Evolutionary conservation across 2,113 vertebrate genomes (phyloP), one percentile per base, ranked within the genome.

Genomic region (Seriola rivoliana): DNA sequence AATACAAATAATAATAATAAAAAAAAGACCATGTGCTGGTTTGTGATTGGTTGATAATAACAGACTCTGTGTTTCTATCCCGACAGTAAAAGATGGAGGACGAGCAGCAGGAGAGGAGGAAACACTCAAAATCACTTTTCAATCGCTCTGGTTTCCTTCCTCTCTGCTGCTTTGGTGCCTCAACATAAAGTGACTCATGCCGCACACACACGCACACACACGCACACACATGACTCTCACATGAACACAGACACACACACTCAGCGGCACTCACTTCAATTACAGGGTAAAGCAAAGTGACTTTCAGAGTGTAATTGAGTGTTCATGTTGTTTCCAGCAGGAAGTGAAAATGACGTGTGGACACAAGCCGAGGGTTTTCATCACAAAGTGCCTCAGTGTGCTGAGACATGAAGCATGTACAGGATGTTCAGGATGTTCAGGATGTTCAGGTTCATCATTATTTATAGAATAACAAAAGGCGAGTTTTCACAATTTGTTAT

Each of bases 101-200:
- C 8, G 7, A 42, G 40, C 44, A 46, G 12, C 44, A 29, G 29
- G 29, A 29, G 29, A 29, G 2, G 7, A 38, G 42, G 10, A 46
- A 46, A 46, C 12, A 38, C 55, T 62, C 23, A 8, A 0, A 25
- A 29, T 29, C 36, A 50, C 55, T 52, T 48, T 10, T 69, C 29
- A 1, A 50, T 54, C 32, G 54, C 36, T 59, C 42, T 0, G 1
- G n/a, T 38, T n/a, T 73, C 52, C 4, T 12, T 63, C 68, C 55
- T 57, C 52, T 13, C n/a, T 58, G 70, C 14, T 59, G 12, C 12
- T 62, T 69, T 25, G 46, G 38, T 48, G 36, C 55, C 55, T 6
- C 71, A 21, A 71, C 9, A 50, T 68, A n/a, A 48, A 77, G 59
- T 85, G 87, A 85, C 42, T 66, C 58, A 42, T n/a, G 7, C 60